Evolutionary conservation across 2,797 vertebrate species (phyloP).

Genomic region (Danio jaintianensis): DNA sequence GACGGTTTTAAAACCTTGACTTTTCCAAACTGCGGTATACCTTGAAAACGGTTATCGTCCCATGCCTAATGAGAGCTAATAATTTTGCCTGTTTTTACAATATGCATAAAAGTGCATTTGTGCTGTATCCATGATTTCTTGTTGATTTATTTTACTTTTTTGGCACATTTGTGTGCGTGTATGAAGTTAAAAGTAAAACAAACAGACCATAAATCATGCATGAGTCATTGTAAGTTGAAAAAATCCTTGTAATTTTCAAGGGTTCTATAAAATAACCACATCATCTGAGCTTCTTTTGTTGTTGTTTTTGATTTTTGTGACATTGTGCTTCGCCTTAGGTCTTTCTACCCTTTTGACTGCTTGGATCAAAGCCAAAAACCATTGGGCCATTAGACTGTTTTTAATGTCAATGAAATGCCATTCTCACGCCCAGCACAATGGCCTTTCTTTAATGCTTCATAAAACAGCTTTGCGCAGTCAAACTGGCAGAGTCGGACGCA

Average conservation of each 20-base stretch:
- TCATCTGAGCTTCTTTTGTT: slow-evolving; percentile 1
- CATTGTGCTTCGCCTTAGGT: slow-evolving; percentile 13
- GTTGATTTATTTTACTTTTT: no score
- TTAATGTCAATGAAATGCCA: slow-evolving; percentile 50
- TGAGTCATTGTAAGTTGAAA: no score
- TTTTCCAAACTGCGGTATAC: no score
- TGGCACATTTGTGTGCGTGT: no score
- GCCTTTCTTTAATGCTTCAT: slow-evolving; percentile 45
- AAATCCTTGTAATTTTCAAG: not conserved
- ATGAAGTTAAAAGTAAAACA: no score
- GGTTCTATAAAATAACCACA: not conserved
- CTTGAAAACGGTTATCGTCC: no score
- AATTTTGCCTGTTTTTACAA: no score
- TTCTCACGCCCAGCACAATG: slow-evolving; percentile 47
- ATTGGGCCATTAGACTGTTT: slow-evolving; percentile 37
- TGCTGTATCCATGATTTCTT: no score
- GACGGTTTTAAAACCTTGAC: no score
- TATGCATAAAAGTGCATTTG: no score
- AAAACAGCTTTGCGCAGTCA: slow-evolving; percentile 43
- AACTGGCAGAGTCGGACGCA: slow-evolving; percentile 39
- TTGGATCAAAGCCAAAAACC: slow-evolving; percentile 30
- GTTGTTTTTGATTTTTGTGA: slow-evolving; percentile 18
- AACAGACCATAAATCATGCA: no score
- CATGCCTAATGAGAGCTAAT: no score
- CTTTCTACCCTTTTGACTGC: slow-evolving; percentile 29